Conservation (phyloP, 2,113 vertebrate genomes). For the Nicator chloris region DNA sequence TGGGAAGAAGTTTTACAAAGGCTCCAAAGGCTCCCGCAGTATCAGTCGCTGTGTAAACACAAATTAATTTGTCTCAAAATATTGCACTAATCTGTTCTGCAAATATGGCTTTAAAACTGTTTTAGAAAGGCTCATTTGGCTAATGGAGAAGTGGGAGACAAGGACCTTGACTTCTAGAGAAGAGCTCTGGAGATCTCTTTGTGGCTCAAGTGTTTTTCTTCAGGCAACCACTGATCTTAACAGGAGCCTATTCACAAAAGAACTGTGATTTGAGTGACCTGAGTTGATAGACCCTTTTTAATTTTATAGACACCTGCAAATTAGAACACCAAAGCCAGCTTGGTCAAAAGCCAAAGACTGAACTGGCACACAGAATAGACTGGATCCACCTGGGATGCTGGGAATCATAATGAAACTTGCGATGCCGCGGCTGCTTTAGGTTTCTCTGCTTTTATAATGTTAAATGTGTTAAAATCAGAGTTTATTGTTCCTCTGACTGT, state of each 20-base stretch:
- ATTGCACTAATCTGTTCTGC: neutral
- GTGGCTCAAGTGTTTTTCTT: neutral
- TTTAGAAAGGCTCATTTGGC: neutral
- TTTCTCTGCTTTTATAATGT: neutral
- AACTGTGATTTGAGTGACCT: neutral
- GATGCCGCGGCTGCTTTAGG: neutral
- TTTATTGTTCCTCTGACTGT: neutral
- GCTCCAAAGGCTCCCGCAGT: neutral
- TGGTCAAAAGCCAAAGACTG: neutral
- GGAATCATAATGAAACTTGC: neutral
- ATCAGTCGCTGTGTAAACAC: slow-evolving; percentile 1
- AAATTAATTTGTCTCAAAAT: slow-evolving; percentile 33
- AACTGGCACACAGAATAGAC: neutral
- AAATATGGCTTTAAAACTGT: slow-evolving; percentile 2
- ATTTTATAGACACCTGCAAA: neutral
- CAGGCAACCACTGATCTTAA: neutral
- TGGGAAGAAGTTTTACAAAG: slow-evolving; percentile 32
- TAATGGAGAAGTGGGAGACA: neutral
- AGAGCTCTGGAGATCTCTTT: neutral
- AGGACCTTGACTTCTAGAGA: neutral
- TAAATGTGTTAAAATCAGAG: neutral
- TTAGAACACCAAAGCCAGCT: neutral
- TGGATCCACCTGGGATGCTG: neutral
- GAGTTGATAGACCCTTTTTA: neutral
- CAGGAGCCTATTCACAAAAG: neutral